Base-by-base conservation (phyloP, 2,113 vertebrate species). In the Scytalopus superciliaris region DNA sequence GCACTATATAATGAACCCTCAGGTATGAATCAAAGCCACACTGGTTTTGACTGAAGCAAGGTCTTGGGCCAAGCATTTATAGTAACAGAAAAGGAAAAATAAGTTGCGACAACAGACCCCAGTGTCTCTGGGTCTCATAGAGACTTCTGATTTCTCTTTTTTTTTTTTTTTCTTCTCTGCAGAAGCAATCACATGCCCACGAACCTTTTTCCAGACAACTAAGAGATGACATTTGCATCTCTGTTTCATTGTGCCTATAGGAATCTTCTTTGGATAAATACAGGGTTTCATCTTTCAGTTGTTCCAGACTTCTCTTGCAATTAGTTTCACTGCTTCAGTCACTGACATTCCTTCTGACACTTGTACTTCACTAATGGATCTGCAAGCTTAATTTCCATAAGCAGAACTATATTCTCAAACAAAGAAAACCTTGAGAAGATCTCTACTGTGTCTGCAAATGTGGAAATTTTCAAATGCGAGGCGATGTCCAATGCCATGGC, bases 281-380 rank as follows among this genome's bases (percentile, higher is more conserved):
- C 86, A 92, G 57, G 80, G 90, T 93, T 97, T 97, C 94, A 86
- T 87, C 86, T 97, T 97, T 96, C 94, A 94, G 25, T 72, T 94
- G 60, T 90, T 91, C 60, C 78, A 96, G 52, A 44, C 60, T 95
- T 87, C 87, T 89, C 64, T 62, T 93, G 68, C 89, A 94, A 92
- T 89, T 90, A 90, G 57, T 92, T 93, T 96, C 75, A 86, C 80
- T 86, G 10, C 72, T 81, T 95, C 64, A 69, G 39, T 79, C 66
- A 72, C 69, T 79, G 75, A 69, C 80, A 83, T 78, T 92, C 74
- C 44, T 75, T 87, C 80, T 94, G 89, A 87, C 88, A 93, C 56
- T 77, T 17, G 2, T 25, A 53, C 86, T 81, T 90, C 69, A 87
- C 69, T 74, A 95, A 94, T 89, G 60, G 87, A 93, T 85, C 40